Evolutionary conservation across 2,888 invertebrate species (phyloP).

Genomic region (Cheilosia variabilis): DNA sequence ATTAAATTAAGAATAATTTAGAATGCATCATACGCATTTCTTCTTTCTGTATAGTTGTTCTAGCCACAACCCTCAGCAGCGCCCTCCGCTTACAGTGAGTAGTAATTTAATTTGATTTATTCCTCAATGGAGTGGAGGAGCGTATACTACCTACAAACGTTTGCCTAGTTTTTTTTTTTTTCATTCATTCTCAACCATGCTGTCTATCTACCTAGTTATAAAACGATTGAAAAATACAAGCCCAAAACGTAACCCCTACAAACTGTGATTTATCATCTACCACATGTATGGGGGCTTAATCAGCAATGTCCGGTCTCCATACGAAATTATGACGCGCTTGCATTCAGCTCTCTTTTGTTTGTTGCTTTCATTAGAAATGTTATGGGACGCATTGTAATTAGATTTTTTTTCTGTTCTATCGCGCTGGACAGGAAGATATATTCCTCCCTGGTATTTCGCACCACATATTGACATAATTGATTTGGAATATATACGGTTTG

Average conservation of each 20-base stretch:
- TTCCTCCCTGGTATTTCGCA: not conserved
- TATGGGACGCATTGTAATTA: slow-evolving; percentile 59
- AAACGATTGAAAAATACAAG: slow-evolving; percentile 41
- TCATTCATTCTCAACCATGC: slow-evolving; percentile 7
- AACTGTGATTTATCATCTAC: slow-evolving; percentile 69
- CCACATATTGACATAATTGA: slow-evolving; percentile 3
- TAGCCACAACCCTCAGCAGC: slow-evolving; percentile 32
- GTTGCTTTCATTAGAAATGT: slow-evolving; percentile 19
- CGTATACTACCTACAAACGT: slow-evolving; percentile 20
- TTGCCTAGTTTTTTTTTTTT: slow-evolving; percentile 32
- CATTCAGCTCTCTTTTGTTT: slow-evolving; percentile 36
- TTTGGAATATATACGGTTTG: not conserved
- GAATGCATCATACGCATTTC: slow-evolving; percentile 73
- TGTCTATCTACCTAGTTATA: slow-evolving; percentile 49
- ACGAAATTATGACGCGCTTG: slow-evolving; percentile 73
- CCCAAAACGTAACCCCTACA: slow-evolving; percentile 67
- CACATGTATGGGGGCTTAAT: slow-evolving; percentile 70
- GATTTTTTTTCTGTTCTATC: slow-evolving; percentile 3
- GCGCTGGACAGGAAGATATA: slow-evolving; percentile 39
- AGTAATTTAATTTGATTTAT: slow-evolving; percentile 73
- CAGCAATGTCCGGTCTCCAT: slow-evolving; percentile 70
- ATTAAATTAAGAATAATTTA: slow-evolving; percentile 71
- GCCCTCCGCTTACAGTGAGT: slow-evolving; percentile 46
- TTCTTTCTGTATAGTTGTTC: slow-evolving; percentile 30
- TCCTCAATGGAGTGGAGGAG: slow-evolving; percentile 13